Percentiles rank a stretch among this genome's conserved stretches.
Conservation (phyloP, 2,113 vertebrate genomes). For the Eublepharis macularius region DNA sequence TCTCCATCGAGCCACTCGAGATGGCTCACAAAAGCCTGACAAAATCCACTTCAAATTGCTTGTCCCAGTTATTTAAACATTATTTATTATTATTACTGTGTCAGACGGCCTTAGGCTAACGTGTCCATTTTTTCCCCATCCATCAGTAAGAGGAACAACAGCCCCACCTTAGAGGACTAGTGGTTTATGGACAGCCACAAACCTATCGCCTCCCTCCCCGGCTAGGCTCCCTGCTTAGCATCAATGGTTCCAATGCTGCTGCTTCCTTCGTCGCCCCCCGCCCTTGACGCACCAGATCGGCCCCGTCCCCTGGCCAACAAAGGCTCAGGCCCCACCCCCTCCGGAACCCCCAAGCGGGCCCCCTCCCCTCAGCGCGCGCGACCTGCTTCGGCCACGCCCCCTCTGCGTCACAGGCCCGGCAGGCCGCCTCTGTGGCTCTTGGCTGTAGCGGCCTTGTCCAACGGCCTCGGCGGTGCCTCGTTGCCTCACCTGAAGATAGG, state of each 20-base stretch:
- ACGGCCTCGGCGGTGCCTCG: background rate
- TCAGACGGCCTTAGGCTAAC: no score
- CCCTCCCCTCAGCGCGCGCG: background rate
- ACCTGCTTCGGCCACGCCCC: background rate
- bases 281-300: background rate
- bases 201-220: background rate
- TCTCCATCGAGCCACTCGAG: no score
- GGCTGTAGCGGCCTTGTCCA: background rate
- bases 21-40: no score
- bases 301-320: background rate
- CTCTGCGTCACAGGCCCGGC: background rate
- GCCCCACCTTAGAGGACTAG: no score
- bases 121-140: no score
- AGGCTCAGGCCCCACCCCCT: background rate
- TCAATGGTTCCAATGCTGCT: background rate
- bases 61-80: no score
- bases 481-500: conserved; percentile 23
- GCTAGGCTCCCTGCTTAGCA: no score
- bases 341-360: background rate
- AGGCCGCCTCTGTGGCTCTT: background rate
- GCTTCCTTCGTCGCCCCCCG: background rate
- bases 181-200: no score
- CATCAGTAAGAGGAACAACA: no score
- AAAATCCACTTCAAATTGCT: no score
- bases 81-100: no score